Evolutionary conservation across 2,888 invertebrate species (phyloP), one percentile per base, ranked within the genome.

Genomic region (Anorthoa munda): DNA sequence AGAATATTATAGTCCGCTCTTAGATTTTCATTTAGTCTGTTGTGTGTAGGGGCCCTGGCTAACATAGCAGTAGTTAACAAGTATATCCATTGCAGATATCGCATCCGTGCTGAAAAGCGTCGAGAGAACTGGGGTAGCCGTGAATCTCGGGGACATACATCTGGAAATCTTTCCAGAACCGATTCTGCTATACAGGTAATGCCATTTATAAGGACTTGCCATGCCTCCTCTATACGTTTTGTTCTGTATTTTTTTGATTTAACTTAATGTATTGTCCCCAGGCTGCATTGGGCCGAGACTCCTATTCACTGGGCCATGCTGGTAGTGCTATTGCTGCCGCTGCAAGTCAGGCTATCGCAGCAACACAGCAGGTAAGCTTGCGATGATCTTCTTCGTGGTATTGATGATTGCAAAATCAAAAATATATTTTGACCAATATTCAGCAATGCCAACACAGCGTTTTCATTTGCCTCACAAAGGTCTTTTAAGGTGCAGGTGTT

Each of bases 291-390:
- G 94, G 97, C 0, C 95, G 97, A 23, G 96, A 96, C 2, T 96
- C 97, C 50, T 98, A 98, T 88, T 97, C 97, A 86, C 95, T 99
- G 66, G 98, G 98, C 18, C 98, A 98, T 86, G 98, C 98, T 0
- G 98, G 98, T 17, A 96, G 98, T 88, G 98, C 99, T 1, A 98
- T 99, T 72, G 99, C 98, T 0, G 99, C 98, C 0, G 99, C 99
- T 1, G 99, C 99, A 0, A 99, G 99, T 31, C 99, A 99, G 92
- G 99, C 99, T 0, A 99, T 99, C 78, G 99, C 98, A 9, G 99
- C 99, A 1, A 99, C 99, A 4, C 99, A 99, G 89, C 98, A 98
- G 97, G 97, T 97, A 91, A 73, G 13, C 7, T 26, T 31, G n/a
- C n/a, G n/a, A n/a, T n/a, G n/a, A n/a, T n/a, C n/a, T n/a, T n/a